Conservation (phyloP, 2,797 vertebrate genomes). For the Pipistrellus pipistrellus region DNA sequence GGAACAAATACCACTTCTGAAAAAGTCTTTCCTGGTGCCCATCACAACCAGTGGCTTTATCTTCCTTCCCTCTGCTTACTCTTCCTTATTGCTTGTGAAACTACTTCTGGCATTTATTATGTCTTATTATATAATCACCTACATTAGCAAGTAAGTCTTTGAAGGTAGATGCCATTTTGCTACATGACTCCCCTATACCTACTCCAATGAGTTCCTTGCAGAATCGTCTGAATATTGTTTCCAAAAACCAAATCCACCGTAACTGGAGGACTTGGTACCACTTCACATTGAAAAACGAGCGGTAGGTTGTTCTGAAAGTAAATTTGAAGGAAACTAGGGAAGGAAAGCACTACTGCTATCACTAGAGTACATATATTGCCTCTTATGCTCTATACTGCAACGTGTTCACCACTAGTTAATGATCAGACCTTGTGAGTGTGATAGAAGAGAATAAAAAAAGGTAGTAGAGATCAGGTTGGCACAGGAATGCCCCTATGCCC, state of each 20-base stretch:
- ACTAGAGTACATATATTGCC: not conserved
- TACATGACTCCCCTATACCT: not conserved
- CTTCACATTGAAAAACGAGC: slow-evolving; percentile 40
- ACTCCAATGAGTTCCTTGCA: not conserved
- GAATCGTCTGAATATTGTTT: not conserved
- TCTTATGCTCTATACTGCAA: not conserved
- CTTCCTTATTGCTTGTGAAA: not conserved
- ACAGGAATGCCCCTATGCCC: not conserved
- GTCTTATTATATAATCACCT: not conserved
- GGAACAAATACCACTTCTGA: not conserved
- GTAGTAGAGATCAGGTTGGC: not conserved
- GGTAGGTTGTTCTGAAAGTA: not conserved
- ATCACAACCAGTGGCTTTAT: not conserved
- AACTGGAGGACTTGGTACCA: not conserved
- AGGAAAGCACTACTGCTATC: not conserved
- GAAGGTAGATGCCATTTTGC: not conserved
- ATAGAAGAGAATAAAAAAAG: not conserved
- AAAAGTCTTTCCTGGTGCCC: not conserved
- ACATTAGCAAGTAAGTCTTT: not conserved
- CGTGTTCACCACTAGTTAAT: not conserved
- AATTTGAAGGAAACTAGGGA: not conserved
- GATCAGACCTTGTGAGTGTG: not conserved
- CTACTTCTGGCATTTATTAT: not conserved
- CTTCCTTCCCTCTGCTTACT: not conserved
- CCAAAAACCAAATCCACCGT: not conserved